Evolutionary conservation across 1,140 invertebrate species (phyloP), one percentile per base, ranked within the genome.

Genomic region (Mactra quadrangularis): DNA sequence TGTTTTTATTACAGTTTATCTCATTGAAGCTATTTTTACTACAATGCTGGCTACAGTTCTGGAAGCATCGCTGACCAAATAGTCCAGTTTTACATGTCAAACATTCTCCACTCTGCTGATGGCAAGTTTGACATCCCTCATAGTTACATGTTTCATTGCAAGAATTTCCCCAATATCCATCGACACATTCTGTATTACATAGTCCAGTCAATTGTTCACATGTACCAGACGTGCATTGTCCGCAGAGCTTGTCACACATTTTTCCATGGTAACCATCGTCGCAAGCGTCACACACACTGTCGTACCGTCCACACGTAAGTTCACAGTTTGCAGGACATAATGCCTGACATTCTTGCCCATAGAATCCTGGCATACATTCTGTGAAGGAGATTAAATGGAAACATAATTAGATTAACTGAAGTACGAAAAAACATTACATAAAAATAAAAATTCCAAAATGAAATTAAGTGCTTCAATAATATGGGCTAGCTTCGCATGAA

Each of bases 331-430:
- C 35, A n/a, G 53, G 7, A 57, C 77, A 81, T 1, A 33, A 31
- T 17, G 29, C 13, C 31, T 70, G 64, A 57, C 77, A 81, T 17
- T 45, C 45, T 25, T 70, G 77, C 2, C 77, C 66, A 55, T 59
- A 71, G 9, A 57, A 59, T 6, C 77, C 77, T 19, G 15, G 25
- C 29, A n/a, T 11, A 59, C 77, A 81, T 17, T 33, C 77, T 81
- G 66, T 0, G 60, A 71, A 4, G 41, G 2, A 68, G 19, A 45
- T 7, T 27, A 55, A 50, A 13, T n/a, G 11, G 47, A 50, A n/a
- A n/a, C n/a, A n/a, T n/a, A n/a, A n/a, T n/a, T n/a, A n/a, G n/a
- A n/a, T n/a, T n/a, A n/a, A n/a, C n/a, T n/a, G n/a, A n/a, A n/a
- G n/a, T n/a, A n/a, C n/a, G n/a, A n/a, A n/a, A n/a, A n/a, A n/a